These are phyloP conservation scores for Empidonax alnorum DNA, from an alignment of 2,113 vertebrate genomes.

Conservation along the genomic window DNA sequence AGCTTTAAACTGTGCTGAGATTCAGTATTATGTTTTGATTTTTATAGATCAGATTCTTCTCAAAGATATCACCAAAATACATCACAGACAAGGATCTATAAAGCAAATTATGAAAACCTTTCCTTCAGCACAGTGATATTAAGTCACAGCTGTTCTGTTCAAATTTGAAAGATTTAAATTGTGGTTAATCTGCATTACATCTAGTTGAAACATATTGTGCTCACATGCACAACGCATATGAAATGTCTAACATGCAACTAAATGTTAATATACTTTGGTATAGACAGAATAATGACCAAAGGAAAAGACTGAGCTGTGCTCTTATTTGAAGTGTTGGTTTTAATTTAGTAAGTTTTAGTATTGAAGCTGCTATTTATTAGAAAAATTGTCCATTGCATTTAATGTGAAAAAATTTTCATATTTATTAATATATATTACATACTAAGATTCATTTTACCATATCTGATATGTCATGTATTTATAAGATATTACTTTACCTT, in stretches of 20 bases:
- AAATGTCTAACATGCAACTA: not conserved
- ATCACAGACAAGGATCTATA: not conserved
- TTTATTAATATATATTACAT: not conserved
- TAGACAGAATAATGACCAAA: not conserved
- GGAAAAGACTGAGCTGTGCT: not conserved
- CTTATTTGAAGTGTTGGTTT: not conserved
- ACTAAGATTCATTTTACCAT: not conserved
- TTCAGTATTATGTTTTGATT: not conserved
- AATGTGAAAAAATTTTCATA: not conserved
- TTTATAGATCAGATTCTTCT: not conserved
- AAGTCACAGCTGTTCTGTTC: not conserved
- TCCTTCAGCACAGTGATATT: not conserved
- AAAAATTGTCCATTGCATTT: not conserved
- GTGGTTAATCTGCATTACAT: not conserved
- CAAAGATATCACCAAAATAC: not conserved
- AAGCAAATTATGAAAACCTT: not conserved
- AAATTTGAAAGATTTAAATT: not conserved
- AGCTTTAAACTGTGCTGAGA: not conserved
- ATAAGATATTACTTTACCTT: not conserved
- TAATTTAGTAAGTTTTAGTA: not conserved
- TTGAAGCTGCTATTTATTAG: not conserved
- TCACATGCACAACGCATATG: not conserved
- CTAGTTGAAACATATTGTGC: not conserved
- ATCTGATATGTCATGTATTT: not conserved
- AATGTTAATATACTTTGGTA: not conserved